Percentiles rank a stretch among this genome's conserved stretches.
These are phyloP conservation scores for Acanthosepion lycidas DNA, from an alignment of 2,888 invertebrate genomes.

Conservation along the genomic window DNA sequence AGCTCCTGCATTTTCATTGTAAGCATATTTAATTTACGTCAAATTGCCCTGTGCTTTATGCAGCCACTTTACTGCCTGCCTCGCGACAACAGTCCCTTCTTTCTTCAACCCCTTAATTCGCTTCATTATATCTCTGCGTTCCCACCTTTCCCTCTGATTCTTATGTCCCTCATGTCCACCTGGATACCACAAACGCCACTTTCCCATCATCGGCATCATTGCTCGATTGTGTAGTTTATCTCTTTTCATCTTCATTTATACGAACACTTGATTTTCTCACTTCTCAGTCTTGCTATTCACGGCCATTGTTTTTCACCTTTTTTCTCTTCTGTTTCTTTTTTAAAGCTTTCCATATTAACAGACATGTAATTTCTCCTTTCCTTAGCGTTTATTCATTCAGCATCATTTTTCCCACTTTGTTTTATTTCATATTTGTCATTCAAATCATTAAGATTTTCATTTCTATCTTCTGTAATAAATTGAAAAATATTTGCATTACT, in stretches of 20 bases:
- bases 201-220: not conserved
- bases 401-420: no score
- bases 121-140: not conserved
- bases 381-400: no score
- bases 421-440: no score
- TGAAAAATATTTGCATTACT: no score
- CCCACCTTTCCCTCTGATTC: not conserved
- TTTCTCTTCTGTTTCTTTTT: no score
- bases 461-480: no score
- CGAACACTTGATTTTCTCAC: not conserved
- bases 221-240: not conserved
- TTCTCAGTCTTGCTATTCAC: not conserved
- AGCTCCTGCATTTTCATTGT: not conserved
- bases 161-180: not conserved
- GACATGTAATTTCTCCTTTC: no score
- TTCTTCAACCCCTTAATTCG: slow-evolving; percentile 18
- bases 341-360: no score
- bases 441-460: no score
- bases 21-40: not conserved
- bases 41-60: not conserved
- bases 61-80: not conserved
- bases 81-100: not conserved
- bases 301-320: not conserved
- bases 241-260: not conserved
- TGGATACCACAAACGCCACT: not conserved